Conservation (phyloP, 2,797 vertebrate genomes). For the Acanthurus lineatus region DNA sequence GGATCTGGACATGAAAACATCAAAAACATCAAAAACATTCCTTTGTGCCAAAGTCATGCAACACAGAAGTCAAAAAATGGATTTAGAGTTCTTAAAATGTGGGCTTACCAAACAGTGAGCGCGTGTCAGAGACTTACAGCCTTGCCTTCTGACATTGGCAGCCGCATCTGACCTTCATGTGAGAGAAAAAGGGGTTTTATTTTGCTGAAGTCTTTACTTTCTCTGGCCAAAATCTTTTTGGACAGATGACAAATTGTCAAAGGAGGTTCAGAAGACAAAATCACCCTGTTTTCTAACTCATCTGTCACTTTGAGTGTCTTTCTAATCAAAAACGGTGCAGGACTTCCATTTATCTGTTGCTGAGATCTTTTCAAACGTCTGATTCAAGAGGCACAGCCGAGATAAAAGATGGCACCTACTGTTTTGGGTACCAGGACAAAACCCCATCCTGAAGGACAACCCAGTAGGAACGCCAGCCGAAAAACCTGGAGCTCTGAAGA, state of each 20-base stretch:
- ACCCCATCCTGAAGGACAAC: constrained; percentile 94
- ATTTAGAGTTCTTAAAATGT: not conserved
- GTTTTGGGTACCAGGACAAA: constrained; percentile 96
- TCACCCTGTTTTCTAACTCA: constrained; percentile 13
- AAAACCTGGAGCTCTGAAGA: constrained; percentile 93
- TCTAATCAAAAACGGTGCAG: constrained; percentile 27
- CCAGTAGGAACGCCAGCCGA: constrained; percentile 95
- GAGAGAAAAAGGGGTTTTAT: constrained; percentile 10
- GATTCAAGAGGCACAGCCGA: constrained; percentile 37
- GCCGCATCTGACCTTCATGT: constrained; percentile 88
- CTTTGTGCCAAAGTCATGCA: not conserved
- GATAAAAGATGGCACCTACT: constrained; percentile 84
- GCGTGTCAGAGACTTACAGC: constrained; percentile 94
- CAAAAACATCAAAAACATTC: constrained; percentile 4
- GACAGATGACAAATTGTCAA: not conserved
- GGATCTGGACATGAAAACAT: constrained; percentile 83
- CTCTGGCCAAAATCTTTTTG: not conserved
- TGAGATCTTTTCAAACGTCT: constrained; percentile 19
- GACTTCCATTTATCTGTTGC: constrained; percentile 21
- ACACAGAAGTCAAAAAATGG: not conserved
- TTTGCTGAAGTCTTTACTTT: not conserved
- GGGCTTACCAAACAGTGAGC: constrained; percentile 91
- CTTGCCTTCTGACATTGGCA: constrained; percentile 88
- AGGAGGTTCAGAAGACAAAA: not conserved
- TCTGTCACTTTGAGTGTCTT: constrained; percentile 16